phyloP scores from a whole-genome alignment of 1,140 invertebrate species.

The Coelopa frigida region DNA sequence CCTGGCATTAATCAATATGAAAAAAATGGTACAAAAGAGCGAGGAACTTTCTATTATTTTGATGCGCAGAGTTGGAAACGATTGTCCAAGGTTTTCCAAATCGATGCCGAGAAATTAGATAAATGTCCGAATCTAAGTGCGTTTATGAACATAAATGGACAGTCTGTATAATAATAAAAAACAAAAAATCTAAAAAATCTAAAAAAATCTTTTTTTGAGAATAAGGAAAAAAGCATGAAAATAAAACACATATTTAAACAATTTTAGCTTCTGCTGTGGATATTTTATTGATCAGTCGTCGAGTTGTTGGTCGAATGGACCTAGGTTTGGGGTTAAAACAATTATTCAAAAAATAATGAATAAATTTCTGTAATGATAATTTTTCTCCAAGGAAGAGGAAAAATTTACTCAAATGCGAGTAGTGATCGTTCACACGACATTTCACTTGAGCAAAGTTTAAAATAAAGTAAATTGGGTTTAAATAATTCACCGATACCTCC shows the following conservation, averaged over 20 bases:
- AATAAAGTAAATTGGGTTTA: too few species aligned
- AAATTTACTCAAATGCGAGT: too few species aligned
- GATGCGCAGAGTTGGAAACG: slow-evolving; percentile 95
- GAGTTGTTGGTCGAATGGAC: too few species aligned
- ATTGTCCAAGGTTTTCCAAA: slow-evolving; percentile 91
- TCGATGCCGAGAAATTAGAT: slow-evolving; percentile 96
- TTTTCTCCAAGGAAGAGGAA: too few species aligned
- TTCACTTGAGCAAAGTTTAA: too few species aligned
- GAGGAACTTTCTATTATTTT: slow-evolving; percentile 98
- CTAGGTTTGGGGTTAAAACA: too few species aligned
- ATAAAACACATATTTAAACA: slow-evolving; percentile 11
- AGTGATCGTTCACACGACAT: too few species aligned
- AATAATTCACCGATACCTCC: too few species aligned
- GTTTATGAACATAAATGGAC: slow-evolving; percentile 43
- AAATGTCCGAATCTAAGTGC: slow-evolving; percentile 46
- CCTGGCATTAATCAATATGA: slow-evolving; percentile 80
- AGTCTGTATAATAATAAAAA: slow-evolving; percentile 47
- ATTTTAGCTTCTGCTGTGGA: slow-evolving; percentile 13
- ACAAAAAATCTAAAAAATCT: slow-evolving; percentile 24
- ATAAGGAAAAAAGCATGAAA: slow-evolving; percentile 15
- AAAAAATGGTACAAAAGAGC: slow-evolving; percentile 91
- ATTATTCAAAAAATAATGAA: too few species aligned
- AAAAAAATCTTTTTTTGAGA: slow-evolving; percentile 19
- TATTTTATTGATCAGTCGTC: too few species aligned
- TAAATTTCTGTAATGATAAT: too few species aligned